Evolutionary conservation across 2,888 invertebrate species (phyloP).

Genomic region (Mimumesa dahlbomi): DNA sequence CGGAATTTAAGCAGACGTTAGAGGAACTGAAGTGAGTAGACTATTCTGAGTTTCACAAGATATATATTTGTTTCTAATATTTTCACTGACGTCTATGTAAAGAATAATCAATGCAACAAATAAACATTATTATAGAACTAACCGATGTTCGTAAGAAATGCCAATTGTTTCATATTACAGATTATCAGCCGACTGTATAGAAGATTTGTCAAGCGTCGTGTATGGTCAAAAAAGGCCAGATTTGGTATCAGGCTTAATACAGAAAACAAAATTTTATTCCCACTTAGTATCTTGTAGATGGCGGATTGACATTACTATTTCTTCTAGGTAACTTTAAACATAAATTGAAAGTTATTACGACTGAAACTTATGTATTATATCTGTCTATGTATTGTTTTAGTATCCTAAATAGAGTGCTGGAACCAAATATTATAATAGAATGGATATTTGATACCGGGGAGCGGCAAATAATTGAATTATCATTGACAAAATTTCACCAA

Average conservation of each 20-base stretch:
- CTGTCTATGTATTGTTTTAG: conserved; percentile 53
- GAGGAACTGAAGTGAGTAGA: conserved; percentile 79
- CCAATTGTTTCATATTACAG: too few species aligned
- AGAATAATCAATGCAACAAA: neutral
- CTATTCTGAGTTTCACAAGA: too few species aligned
- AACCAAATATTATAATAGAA: conserved; percentile 82
- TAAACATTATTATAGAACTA: too few species aligned
- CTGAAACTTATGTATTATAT: conserved; percentile 12
- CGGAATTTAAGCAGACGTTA: conserved; percentile 81
- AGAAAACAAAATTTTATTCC: conserved; percentile 79
- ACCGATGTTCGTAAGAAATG: too few species aligned
- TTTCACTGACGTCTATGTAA: too few species aligned
- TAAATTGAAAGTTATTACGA: neutral
- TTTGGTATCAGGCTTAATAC: conserved; percentile 76
- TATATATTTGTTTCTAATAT: too few species aligned
- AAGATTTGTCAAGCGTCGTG: conserved; percentile 81
- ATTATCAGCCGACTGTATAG: conserved; percentile 81
- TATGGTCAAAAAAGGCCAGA: conserved; percentile 80
- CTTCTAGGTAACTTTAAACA: conserved; percentile 78
- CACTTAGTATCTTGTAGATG: conserved; percentile 80
- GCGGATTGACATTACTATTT: conserved; percentile 82
- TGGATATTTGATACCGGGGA: conserved; percentile 81
- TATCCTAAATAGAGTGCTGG: conserved; percentile 78
- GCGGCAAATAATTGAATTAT: conserved; percentile 80
- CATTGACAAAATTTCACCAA: conserved; percentile 81